Conservation (phyloP, 2,888 invertebrate genomes). For the Pseudococcus jackbeardsleyi region DNA sequence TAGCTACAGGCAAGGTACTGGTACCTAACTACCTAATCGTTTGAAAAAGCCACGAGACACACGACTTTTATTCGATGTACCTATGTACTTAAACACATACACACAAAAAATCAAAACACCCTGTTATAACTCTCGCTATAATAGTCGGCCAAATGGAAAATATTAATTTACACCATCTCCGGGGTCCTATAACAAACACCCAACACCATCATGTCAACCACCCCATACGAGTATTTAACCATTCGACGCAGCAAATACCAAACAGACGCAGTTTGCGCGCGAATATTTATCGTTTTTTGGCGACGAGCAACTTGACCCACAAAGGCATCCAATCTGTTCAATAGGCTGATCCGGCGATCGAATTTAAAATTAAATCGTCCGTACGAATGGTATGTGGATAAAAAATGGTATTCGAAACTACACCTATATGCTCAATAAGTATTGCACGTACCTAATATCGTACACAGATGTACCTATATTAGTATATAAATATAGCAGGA, state of each 20-base stretch:
- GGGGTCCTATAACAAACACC: background rate
- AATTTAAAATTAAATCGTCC: background rate
- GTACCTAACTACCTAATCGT: too few species aligned
- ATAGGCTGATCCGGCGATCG: background rate
- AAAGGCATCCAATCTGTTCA: background rate
- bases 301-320: conserved; percentile 28
- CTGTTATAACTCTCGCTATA: background rate
- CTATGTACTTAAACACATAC: background rate
- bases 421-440: too few species aligned
- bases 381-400: background rate
- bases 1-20: too few species aligned
- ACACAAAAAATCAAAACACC: background rate
- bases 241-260: background rate
- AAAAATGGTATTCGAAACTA: too few species aligned
- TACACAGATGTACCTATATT: too few species aligned
- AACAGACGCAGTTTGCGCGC: background rate
- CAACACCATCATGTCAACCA: background rate
- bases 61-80: background rate
- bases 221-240: conserved; percentile 6
- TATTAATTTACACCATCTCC: conserved; percentile 16
- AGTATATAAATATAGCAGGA: too few species aligned
- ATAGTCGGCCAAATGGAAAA: background rate
- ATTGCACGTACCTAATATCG: too few species aligned
- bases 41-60: background rate
- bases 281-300: conserved; percentile 9